Percentiles rank a stretch among this genome's conserved stretches.
Evolutionary conservation across 2,113 vertebrate species (phyloP).

Genomic region (Alligator mississippiensis): DNA sequence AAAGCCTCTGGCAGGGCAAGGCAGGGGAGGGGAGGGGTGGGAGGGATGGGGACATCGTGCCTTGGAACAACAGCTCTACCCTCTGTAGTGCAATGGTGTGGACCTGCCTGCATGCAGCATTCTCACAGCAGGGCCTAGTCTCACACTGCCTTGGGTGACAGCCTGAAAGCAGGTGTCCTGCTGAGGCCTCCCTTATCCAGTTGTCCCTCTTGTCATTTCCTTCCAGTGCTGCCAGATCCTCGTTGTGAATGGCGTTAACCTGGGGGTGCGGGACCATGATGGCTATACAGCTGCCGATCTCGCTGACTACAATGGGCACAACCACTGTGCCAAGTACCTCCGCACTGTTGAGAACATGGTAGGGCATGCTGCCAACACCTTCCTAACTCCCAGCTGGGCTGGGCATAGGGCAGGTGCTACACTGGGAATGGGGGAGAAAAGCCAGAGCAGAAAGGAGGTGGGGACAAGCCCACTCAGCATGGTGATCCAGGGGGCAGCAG

Average conservation of each 20-base stretch:
- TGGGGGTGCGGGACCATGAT: conserved; percentile 89
- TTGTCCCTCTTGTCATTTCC: neutral
- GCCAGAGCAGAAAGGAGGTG: neutral
- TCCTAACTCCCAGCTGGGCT: too few relatives aligned
- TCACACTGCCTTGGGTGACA: neutral
- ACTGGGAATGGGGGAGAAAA: neutral
- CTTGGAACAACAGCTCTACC: neutral
- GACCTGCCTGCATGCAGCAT: too few relatives aligned
- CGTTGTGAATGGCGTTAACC: conserved; percentile 93
- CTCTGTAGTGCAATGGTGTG: too few relatives aligned
- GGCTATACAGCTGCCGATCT: conserved; percentile 93
- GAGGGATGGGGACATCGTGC: neutral
- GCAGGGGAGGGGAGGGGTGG: neutral
- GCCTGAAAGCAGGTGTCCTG: too few relatives aligned
- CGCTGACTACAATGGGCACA: conserved; percentile 92
- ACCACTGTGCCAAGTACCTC: conserved; percentile 95
- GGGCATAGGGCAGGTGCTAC: rapidly evolving
- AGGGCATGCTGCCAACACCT: neutral
- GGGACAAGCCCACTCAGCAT: neutral
- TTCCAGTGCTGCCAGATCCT: conserved; percentile 96
- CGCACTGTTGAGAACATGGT: conserved; percentile 97
- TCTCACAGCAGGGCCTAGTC: too few relatives aligned
- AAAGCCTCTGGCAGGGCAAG: neutral
- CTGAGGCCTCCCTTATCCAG: neutral
- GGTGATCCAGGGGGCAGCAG: too few relatives aligned